Percentiles rank a stretch among this genome's conserved stretches.
phyloP scores from a whole-genome alignment of 2,888 invertebrate genomes.

The Cataglyphis livida region DNA sequence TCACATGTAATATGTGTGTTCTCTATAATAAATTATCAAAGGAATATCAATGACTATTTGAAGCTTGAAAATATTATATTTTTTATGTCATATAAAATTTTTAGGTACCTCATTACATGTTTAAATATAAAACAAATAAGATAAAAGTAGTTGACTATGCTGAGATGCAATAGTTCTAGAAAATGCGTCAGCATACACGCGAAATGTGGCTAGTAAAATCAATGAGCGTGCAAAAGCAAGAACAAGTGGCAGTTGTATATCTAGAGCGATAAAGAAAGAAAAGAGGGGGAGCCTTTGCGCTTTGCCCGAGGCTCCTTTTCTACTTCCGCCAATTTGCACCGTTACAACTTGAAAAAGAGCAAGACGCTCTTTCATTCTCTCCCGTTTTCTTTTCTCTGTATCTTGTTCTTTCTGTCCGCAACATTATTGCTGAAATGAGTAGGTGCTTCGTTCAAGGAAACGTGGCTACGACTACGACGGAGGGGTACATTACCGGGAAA shows the following conservation, averaged over 20 bases:
- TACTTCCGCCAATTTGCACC: conserved; percentile 53
- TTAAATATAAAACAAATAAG: background rate
- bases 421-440: conserved; percentile 67
- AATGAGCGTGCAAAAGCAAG: conserved; percentile 62
- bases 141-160: conserved; percentile 34
- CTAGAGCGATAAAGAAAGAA: conserved; percentile 22
- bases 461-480: conserved; percentile 16
- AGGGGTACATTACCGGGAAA: conserved; percentile 34
- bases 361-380: conserved; percentile 11
- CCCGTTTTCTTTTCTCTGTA: background rate
- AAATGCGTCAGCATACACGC: conserved; percentile 27
- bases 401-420: conserved; percentile 44
- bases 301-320: conserved; percentile 36
- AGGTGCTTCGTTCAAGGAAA: conserved; percentile 54
- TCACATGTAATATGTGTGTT: background rate
- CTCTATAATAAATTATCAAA: background rate
- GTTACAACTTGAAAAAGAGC: conserved; percentile 39
- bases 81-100: background rate
- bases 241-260: conserved; percentile 46
- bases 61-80: background rate
- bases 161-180: conserved; percentile 32
- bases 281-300: conserved; percentile 25
- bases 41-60: background rate
- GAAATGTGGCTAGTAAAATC: conserved; percentile 53
- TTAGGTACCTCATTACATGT: background rate